These are phyloP conservation scores for Auanema sp. DNA, from an alignment of 2,888 invertebrate genomes.

Conservation along the genomic window DNA sequence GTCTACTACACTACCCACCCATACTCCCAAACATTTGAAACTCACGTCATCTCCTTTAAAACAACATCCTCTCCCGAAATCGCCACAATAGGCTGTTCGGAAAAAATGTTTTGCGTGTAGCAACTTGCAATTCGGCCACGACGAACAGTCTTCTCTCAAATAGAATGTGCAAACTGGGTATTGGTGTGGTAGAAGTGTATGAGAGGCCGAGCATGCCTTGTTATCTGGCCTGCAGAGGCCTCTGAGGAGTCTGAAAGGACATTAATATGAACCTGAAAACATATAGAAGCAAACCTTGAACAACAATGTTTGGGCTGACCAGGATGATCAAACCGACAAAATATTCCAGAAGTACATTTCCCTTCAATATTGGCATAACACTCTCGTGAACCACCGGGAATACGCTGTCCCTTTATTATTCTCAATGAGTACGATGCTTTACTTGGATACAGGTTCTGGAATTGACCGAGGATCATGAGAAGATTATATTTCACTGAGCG, in stretches of 20 bases:
- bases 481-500: no score
- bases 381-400: conserved; percentile 12
- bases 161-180: conserved; percentile 17
- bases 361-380: conserved; percentile 8
- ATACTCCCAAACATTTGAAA: background rate
- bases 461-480: no score
- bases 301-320: conserved; percentile 34
- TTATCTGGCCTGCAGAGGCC: conserved; percentile 18
- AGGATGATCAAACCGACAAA: conserved; percentile 44
- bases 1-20: conserved; percentile 7
- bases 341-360: conserved; percentile 28
- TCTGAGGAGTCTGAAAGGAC: conserved; percentile 7
- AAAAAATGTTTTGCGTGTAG: conserved; percentile 11
- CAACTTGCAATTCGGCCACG: conserved; percentile 12
- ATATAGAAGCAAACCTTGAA: conserved; percentile 23
- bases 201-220: conserved; percentile 2
- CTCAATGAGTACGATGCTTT: conserved; percentile 4
- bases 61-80: conserved; percentile 23
- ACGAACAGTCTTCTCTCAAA: conserved; percentile 13
- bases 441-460: background rate
- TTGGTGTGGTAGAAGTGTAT: conserved; percentile 15
- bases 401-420: conserved; percentile 15
- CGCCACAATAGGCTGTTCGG: conserved; percentile 7
- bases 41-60: conserved; percentile 21
- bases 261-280: background rate